Evolutionary conservation across 2,113 vertebrate species (phyloP), one percentile per base, ranked within the genome.

Genomic region (Solenodon paradoxus): DNA sequence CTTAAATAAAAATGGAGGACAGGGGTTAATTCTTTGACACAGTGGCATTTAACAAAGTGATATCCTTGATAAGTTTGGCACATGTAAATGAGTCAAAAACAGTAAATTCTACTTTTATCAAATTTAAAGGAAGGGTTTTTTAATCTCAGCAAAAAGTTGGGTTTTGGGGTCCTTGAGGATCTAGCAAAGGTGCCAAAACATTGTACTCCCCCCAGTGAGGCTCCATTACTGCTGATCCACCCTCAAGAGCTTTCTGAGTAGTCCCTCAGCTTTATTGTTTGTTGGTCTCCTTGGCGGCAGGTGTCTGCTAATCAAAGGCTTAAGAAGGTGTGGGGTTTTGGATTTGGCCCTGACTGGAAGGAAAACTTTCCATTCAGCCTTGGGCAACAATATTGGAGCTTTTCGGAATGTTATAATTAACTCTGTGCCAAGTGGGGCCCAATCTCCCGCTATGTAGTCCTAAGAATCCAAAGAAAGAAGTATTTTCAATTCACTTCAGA

Each of bases 351-450:
- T 96, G 77, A 97, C 95, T 94, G 92, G 86, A 96, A 98, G 84
- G 89, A 97, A 98, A 97, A 96, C 82, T 98, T 98, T 95, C 92
- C 95, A 97, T 93, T 95, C 95, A 97, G 96, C 96, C 96, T 98
- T 98, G 97, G 97, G 94, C 97, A 98, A 97, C 61, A 97, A 96
- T 97, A 97, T 95, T 97, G 94, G 74, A 97, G 92, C 42, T 95
- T 93, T 96, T 97, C 97, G 97, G 42, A 97, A 97, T 92, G 84
- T 93, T 97, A 74, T 97, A 97, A 96, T 96, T 95, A 98, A 95
- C 84, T 84, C 87, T 98, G 95, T 69, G 96, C 94, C 96, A 98
- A 97, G 97, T 97, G 96, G 92, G 93, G 84, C 91, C 91, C 81
- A 95, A 90, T 35, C 28, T 95, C 78, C 64, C 88, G 77, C 72